These are phyloP conservation scores for Esperia sulphurella DNA, from an alignment of 2,888 invertebrate species.

Conservation along the genomic window DNA sequence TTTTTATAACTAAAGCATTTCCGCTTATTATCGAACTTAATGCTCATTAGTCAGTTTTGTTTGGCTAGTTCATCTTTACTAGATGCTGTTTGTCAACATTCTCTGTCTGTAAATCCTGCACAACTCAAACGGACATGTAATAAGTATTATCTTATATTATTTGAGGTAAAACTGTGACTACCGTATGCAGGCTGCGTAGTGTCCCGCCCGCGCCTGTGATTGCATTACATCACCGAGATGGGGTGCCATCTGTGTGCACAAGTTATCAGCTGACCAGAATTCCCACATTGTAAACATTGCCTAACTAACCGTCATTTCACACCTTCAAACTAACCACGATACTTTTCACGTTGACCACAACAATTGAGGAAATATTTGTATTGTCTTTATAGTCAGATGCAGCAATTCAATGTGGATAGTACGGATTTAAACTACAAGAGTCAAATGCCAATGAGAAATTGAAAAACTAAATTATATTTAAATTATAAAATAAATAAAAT, in stretches of 20 bases:
- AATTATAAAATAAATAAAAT: too few species aligned
- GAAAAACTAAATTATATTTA: too few species aligned
- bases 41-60: too few species aligned
- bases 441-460: too few species aligned
- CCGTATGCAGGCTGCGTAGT: slow-evolving; percentile 31
- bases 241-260: slow-evolving; percentile 51
- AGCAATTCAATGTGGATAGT: too few species aligned
- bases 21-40: not conserved
- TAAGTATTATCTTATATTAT: not conserved
- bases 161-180: not conserved
- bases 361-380: too few species aligned
- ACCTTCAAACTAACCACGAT: slow-evolving; percentile 13
- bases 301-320: slow-evolving; percentile 65
- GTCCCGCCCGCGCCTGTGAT: slow-evolving; percentile 30
- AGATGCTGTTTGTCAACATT: too few species aligned
- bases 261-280: slow-evolving; percentile 57
- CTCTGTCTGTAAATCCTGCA: too few species aligned
- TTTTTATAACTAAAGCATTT: not conserved
- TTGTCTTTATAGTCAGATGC: too few species aligned
- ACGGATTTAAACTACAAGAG: too few species aligned
- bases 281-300: slow-evolving; percentile 45
- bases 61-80: too few species aligned
- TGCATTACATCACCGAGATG: slow-evolving; percentile 44
- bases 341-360: too few species aligned
- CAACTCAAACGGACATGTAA: not conserved